Evolutionary conservation across 2,888 invertebrate species (phyloP).

Genomic region (Vesta saturnalis): DNA sequence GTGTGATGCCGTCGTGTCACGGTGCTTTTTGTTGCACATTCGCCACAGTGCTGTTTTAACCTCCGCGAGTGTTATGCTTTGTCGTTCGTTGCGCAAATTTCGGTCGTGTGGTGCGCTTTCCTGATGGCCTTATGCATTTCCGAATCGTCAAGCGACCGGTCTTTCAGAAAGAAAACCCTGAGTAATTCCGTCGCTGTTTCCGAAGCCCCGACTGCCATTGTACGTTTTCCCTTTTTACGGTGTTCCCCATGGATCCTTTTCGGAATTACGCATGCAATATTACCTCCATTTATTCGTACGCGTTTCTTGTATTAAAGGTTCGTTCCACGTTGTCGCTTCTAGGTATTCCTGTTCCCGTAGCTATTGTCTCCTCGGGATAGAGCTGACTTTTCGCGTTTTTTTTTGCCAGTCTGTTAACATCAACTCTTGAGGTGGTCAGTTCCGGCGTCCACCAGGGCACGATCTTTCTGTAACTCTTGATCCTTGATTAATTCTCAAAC

Average conservation of each 20-base stretch:
- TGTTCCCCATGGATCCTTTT: slow-evolving; percentile 31
- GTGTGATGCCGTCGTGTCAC: slow-evolving; percentile 20
- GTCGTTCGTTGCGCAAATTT: too few relatives aligned
- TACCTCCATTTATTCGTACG: slow-evolving; percentile 24
- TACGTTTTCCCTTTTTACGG: too few relatives aligned
- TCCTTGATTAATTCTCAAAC: too few relatives aligned
- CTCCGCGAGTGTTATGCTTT: slow-evolving; percentile 6
- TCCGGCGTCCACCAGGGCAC: slow-evolving; percentile 38
- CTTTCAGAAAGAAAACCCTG: too few relatives aligned
- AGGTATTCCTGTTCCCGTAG: not conserved
- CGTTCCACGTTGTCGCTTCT: not conserved
- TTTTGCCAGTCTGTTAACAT: slow-evolving; percentile 6
- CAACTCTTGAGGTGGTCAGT: slow-evolving; percentile 10
- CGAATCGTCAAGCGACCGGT: too few relatives aligned
- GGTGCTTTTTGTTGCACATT: slow-evolving; percentile 19
- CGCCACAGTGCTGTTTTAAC: slow-evolving; percentile 4
- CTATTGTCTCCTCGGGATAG: slow-evolving; percentile 3
- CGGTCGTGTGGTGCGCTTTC: too few relatives aligned
- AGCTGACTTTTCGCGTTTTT: not conserved
- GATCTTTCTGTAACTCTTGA: slow-evolving; percentile 6
- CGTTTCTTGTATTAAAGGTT: not conserved
- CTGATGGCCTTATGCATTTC: too few relatives aligned
- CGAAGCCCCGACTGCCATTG: too few relatives aligned
- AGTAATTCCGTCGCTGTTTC: too few relatives aligned
- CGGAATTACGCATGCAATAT: slow-evolving; percentile 15